Percentiles rank a stretch among this genome's conserved stretches.
Evolutionary conservation across 2,888 invertebrate species (phyloP).

Genomic region (Erynnis tages): DNA sequence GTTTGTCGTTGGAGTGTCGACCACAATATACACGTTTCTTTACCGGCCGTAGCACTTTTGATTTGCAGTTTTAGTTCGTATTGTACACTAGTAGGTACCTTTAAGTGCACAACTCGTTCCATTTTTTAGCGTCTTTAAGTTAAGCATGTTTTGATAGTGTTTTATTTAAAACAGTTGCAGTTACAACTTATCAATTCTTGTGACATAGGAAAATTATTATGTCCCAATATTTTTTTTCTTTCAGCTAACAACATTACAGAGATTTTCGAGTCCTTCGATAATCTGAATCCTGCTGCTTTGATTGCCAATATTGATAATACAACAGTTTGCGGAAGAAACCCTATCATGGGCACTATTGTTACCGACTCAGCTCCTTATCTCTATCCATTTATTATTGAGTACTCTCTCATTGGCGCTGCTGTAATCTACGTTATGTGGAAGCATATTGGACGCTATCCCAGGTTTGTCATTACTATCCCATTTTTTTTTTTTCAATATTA

Average conservation of each 20-base stretch:
- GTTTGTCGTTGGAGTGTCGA: constrained; percentile 78
- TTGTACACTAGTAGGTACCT: constrained; percentile 41
- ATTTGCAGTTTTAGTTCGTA: constrained; percentile 57
- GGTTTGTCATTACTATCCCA: constrained; percentile 68
- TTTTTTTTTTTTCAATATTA: not conserved
- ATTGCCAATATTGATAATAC: constrained; percentile 80
- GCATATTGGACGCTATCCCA: constrained; percentile 94
- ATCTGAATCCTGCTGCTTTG: constrained; percentile 81
- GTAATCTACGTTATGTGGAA: constrained; percentile 98
- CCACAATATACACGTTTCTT: constrained; percentile 58
- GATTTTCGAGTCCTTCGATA: constrained; percentile 81
- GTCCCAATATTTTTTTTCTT: constrained; percentile 38
- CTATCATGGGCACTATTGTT: constrained; percentile 96
- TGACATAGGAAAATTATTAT: not conserved
- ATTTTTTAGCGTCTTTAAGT: constrained; percentile 22
- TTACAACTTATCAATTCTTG: not conserved
- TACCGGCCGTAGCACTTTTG: constrained; percentile 66
- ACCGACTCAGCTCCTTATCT: constrained; percentile 96
- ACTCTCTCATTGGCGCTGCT: constrained; percentile 96
- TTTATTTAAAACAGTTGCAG: constrained; percentile 3
- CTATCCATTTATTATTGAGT: constrained; percentile 97
- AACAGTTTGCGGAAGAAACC: constrained; percentile 88
- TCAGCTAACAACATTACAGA: constrained; percentile 68
- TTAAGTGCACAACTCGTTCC: constrained; percentile 22
- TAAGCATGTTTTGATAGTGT: constrained; percentile 24